Evolutionary conservation across 1,140 invertebrate species (phyloP).

Genomic region (Trichonephila clavipes): DNA sequence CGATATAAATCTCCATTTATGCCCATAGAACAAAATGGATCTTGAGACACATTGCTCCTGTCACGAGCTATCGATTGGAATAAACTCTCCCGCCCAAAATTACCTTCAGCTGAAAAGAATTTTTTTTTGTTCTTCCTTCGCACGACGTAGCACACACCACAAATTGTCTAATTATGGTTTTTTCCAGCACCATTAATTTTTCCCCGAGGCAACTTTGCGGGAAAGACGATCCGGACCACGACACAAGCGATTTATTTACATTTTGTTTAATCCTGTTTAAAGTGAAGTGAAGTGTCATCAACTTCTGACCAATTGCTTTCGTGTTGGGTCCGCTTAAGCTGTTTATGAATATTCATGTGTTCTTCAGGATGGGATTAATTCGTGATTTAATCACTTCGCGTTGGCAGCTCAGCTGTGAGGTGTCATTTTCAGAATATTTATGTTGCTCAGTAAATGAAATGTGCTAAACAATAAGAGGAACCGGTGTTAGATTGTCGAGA

Average conservation of each 20-base stretch:
- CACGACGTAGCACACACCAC: background rate
- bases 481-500: background rate
- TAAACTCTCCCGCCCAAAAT: conserved; percentile 3
- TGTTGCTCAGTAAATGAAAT: background rate
- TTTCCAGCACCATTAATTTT: background rate
- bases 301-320: background rate
- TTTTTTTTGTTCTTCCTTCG: background rate
- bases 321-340: background rate
- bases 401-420: background rate
- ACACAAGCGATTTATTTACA: background rate
- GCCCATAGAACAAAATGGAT: background rate
- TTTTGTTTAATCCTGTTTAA: background rate
- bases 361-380: background rate
- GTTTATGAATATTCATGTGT: background rate
- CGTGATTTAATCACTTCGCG: background rate
- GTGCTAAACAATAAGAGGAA: background rate
- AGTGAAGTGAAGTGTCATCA: background rate
- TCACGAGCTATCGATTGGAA: conserved; percentile 18
- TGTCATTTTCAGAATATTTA: background rate
- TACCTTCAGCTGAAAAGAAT: background rate
- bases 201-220: background rate
- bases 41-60: background rate
- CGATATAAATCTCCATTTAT: conserved; percentile 36
- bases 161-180: background rate
- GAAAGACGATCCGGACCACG: background rate